Percentiles rank a stretch among this genome's conserved stretches.
These are phyloP conservation scores for Acyrthosiphon pisum DNA, from an alignment of 1,140 invertebrate genomes.

Conservation along the genomic window DNA sequence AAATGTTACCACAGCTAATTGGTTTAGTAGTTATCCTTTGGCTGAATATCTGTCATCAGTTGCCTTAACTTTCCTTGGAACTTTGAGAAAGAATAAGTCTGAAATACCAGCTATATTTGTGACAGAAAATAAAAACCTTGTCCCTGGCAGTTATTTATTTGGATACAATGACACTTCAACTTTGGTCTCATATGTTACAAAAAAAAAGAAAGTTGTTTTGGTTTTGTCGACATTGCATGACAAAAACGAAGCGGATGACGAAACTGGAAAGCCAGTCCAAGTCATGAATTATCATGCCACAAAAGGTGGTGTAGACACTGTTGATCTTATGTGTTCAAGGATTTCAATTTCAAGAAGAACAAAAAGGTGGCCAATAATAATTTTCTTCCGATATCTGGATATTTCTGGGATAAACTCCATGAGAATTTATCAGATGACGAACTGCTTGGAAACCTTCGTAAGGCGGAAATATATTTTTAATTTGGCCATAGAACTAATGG, in stretches of 20 bases:
- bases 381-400: constrained; percentile 58
- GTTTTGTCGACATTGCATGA: constrained; percentile 45
- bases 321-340: constrained; percentile 41
- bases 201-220: constrained; percentile 42
- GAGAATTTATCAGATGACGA: constrained; percentile 47
- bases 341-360: constrained; percentile 54
- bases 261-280: constrained; percentile 62
- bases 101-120: background rate
- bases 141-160: background rate
- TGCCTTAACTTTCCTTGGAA: constrained; percentile 60
- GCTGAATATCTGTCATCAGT: constrained; percentile 60
- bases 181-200: constrained; percentile 19
- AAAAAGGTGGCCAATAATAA: constrained; percentile 59
- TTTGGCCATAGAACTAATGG: background rate
- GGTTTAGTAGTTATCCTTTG: constrained; percentile 62
- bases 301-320: constrained; percentile 41
- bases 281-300: constrained; percentile 62
- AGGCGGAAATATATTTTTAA: background rate
- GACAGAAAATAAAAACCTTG: constrained; percentile 7
- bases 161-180: background rate
- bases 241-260: background rate
- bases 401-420: constrained; percentile 14
- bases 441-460: background rate
- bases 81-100: constrained; percentile 61
- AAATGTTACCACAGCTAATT: constrained; percentile 63